Conservation (phyloP, 23 tunicate genomes). For the Diplosoma virens region DNA sequence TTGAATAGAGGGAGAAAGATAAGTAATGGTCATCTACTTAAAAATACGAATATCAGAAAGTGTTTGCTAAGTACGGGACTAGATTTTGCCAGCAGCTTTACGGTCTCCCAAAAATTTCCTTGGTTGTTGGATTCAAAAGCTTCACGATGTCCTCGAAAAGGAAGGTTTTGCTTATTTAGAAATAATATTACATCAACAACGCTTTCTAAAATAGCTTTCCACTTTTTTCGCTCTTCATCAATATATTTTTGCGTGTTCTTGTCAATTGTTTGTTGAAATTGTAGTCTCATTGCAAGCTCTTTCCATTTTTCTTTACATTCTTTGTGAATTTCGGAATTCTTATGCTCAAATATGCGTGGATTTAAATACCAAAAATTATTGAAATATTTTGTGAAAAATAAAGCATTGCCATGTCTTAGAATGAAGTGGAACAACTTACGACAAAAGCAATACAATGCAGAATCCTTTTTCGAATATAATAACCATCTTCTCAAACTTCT, state of each 20-base stretch:
- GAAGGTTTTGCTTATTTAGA: slow-evolving; percentile 53
- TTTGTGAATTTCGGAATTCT: slow-evolving; percentile 52
- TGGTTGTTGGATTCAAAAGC: slow-evolving; percentile 58
- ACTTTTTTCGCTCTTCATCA: slow-evolving; percentile 38
- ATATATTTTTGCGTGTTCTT: slow-evolving; percentile 43
- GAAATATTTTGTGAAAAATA: slow-evolving; percentile 49
- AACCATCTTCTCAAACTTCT: slow-evolving; percentile 57
- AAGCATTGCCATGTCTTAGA: slow-evolving; percentile 45
- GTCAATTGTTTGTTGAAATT: slow-evolving; percentile 50
- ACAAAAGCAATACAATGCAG: slow-evolving; percentile 31
- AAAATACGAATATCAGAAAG: slow-evolving; percentile 44
- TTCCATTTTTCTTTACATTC: slow-evolving; percentile 45
- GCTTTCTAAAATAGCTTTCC: too few species aligned
- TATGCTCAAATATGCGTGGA: slow-evolving; percentile 48
- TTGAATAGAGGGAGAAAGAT: slow-evolving; percentile 39
- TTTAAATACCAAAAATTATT: slow-evolving; percentile 53
- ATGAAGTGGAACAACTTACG: slow-evolving; percentile 39
- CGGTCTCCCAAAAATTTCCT: slow-evolving; percentile 48
- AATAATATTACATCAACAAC: slow-evolving; percentile 50
- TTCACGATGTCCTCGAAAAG: slow-evolving; percentile 50
- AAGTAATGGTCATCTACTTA: slow-evolving; percentile 40
- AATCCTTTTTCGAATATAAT: slow-evolving; percentile 53
- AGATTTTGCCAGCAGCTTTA: slow-evolving; percentile 44
- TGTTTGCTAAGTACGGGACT: slow-evolving; percentile 59
- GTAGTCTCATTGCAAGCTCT: slow-evolving; percentile 51